Percentiles rank a stretch among this genome's conserved stretches.
Conservation (phyloP, 1,140 invertebrate genomes). For the Drosophila rufa region DNA sequence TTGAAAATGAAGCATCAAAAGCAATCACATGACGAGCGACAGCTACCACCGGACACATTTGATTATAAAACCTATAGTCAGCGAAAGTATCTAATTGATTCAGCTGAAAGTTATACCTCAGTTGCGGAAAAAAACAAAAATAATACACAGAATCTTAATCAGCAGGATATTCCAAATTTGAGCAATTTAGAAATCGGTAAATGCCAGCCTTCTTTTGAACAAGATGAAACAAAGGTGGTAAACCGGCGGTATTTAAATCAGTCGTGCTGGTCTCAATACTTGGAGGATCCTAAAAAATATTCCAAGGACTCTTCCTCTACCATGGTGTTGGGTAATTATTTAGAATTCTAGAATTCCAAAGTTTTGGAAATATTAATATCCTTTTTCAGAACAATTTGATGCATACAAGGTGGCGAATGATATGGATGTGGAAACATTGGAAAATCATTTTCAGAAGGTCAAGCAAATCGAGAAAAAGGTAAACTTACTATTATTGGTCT, state of each 20-base stretch:
- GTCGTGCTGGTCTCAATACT: constrained; percentile 35
- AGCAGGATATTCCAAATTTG: constrained; percentile 24
- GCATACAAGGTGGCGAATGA: constrained; percentile 41
- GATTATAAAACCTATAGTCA: constrained; percentile 38
- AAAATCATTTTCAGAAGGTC: constrained; percentile 39
- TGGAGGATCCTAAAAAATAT: constrained; percentile 28
- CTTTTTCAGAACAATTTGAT: constrained; percentile 37
- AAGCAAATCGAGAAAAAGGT: constrained; percentile 46
- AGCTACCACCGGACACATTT: constrained; percentile 43
- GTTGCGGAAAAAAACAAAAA: constrained; percentile 22
- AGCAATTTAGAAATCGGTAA: constrained; percentile 25
- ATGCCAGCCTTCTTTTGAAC: not conserved
- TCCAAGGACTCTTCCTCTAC: constrained; percentile 17
- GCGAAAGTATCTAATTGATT: constrained; percentile 23
- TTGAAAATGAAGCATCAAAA: constrained; percentile 26
- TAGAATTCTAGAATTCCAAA: not conserved
- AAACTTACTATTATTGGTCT: not conserved
- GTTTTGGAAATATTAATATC: too few relatives aligned
- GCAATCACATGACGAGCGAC: constrained; percentile 38
- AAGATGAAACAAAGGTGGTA: constrained; percentile 4
- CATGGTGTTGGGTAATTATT: constrained; percentile 28
- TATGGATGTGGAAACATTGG: constrained; percentile 38
- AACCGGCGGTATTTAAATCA: constrained; percentile 22
- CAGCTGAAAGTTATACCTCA: constrained; percentile 16
- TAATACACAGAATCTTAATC: constrained; percentile 9